A percentile compares a stretch with the other conserved stretches of the same genome.
Evolutionary conservation across 2,797 vertebrate genomes (phyloP).

Genomic region (Chelonia mydas): DNA sequence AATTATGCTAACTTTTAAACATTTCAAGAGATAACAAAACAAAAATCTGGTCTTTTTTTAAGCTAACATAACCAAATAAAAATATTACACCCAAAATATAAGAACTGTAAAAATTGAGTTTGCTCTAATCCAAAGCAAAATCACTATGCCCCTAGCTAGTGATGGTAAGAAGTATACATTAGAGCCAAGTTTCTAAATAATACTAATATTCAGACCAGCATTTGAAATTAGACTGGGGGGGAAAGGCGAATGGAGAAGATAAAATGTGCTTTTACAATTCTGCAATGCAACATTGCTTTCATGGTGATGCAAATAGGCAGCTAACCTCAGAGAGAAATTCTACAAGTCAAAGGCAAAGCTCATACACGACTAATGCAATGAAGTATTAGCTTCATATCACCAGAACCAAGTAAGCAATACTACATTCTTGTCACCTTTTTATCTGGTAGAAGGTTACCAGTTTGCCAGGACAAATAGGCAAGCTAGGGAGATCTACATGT

Average conservation of each 20-base stretch:
- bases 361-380: not conserved
- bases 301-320: not conserved
- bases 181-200: constrained; percentile 18
- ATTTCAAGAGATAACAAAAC: constrained; percentile 13
- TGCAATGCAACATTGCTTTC: not conserved
- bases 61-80: not conserved
- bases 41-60: constrained; percentile 23
- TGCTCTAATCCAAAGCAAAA: not conserved
- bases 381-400: not conserved
- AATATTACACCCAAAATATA: not conserved
- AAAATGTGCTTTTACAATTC: not conserved
- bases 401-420: constrained; percentile 22
- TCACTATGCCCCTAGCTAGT: not conserved
- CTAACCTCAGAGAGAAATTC: not conserved
- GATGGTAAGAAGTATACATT: not conserved
- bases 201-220: not conserved
- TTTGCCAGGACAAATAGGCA: constrained; percentile 61
- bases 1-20: constrained; percentile 13
- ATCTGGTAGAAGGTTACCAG: constrained; percentile 1
- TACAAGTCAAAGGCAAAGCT: not conserved
- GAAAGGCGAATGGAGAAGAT: not conserved
- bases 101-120: not conserved
- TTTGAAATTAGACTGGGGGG: not conserved
- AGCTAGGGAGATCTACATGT: constrained; percentile 19
- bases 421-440: not conserved